A percentile compares a stretch with the other conserved stretches of the same genome.
Evolutionary conservation across 2,113 vertebrate genomes (phyloP).

Genomic region (Xiphophorus couchianus): DNA sequence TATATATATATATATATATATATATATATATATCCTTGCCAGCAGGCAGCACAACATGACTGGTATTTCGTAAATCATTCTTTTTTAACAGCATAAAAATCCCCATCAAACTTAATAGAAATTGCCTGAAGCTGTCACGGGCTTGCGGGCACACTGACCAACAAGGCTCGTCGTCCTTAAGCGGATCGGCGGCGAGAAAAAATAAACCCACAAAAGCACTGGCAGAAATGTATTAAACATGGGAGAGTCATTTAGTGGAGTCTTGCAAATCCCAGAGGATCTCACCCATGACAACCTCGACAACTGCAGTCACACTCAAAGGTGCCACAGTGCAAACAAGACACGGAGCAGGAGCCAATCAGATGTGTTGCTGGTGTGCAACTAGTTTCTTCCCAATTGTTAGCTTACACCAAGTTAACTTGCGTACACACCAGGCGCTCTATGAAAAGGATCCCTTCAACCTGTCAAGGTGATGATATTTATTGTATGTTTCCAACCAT

Average conservation of each 20-base stretch:
- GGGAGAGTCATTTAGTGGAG: slow-evolving; percentile 27
- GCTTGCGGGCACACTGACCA: slow-evolving; percentile 18
- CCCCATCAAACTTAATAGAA: slow-evolving; percentile 37
- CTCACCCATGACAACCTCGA: slow-evolving; percentile 43
- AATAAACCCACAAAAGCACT: slow-evolving; percentile 37
- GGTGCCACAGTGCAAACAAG: slow-evolving; percentile 59
- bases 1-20: not conserved
- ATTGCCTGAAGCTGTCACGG: slow-evolving; percentile 28
- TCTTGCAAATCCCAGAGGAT: slow-evolving; percentile 51
- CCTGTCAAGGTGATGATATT: not conserved
- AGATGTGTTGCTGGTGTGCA: slow-evolving; percentile 43
- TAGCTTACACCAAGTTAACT: not conserved
- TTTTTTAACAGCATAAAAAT: slow-evolving; percentile 28
- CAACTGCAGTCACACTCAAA: slow-evolving; percentile 37
- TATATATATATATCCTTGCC: not conserved
- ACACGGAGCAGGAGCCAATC: slow-evolving; percentile 35
- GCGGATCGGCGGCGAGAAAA: slow-evolving; percentile 17
- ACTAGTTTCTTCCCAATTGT: slow-evolving; percentile 26
- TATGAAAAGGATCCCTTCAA: slow-evolving; percentile 5
- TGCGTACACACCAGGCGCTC: not conserved
- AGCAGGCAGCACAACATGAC: slow-evolving; percentile 23
- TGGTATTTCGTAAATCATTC: slow-evolving; percentile 31
- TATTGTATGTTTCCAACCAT: not conserved
- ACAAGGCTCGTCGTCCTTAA: slow-evolving; percentile 25
- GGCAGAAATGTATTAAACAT: slow-evolving; percentile 35